A percentile compares a stretch with the other conserved stretches of the same genome.
These are phyloP conservation scores for Meloidogyne floridensis DNA, from an alignment of 1,140 invertebrate species.

Conservation along the genomic window DNA sequence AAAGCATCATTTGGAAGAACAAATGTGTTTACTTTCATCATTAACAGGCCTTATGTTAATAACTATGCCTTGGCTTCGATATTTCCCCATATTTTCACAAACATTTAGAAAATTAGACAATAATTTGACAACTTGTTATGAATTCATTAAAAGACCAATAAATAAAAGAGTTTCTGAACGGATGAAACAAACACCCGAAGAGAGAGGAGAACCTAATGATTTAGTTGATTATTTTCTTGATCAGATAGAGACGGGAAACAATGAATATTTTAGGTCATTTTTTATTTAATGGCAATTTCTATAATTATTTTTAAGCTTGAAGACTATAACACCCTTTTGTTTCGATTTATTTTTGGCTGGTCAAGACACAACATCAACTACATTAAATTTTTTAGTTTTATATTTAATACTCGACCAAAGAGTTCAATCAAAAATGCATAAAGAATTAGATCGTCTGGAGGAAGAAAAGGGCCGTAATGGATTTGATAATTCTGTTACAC, in stretches of 20 bases:
- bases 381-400: conserved; percentile 6
- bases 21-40: background rate
- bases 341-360: conserved; percentile 17
- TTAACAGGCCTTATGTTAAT: background rate
- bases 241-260: background rate
- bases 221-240: conserved; percentile 12
- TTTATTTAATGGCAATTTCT: background rate
- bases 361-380: conserved; percentile 17
- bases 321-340: conserved; percentile 43
- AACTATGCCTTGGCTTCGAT: conserved; percentile 15
- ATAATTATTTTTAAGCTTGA: background rate
- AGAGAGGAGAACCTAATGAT: conserved; percentile 10
- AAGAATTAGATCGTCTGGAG: conserved; percentile 7
- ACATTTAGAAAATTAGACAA: conserved; percentile 8
- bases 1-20: conserved; percentile 4
- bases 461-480: conserved; percentile 13
- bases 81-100: background rate
- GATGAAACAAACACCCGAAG: background rate
- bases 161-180: background rate
- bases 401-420: conserved; percentile 6
- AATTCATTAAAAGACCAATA: background rate
- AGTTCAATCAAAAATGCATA: background rate
- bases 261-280: background rate
- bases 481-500: background rate
- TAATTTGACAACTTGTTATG: background rate